A percentile compares a stretch with the other conserved stretches of the same genome.
Evolutionary conservation across 2,888 invertebrate species (phyloP).

Genomic region (Achlya flavicornis): DNA sequence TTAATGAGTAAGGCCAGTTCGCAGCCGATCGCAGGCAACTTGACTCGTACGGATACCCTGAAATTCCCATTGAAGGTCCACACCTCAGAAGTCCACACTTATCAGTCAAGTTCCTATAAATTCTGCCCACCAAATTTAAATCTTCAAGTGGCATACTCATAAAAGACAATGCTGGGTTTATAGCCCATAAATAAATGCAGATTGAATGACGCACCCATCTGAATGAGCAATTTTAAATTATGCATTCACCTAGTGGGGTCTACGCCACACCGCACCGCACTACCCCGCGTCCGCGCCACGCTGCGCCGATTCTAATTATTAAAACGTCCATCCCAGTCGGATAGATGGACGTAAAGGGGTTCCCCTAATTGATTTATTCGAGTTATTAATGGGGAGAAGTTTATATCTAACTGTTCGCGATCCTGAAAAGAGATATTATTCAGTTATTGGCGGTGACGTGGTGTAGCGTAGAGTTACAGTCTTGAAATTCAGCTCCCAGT

Average conservation of each 20-base stretch:
- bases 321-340: not conserved
- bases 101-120: too few species aligned
- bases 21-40: too few species aligned
- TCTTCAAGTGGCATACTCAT: too few species aligned
- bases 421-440: not conserved
- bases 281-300: not conserved
- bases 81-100: too few species aligned
- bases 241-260: not conserved
- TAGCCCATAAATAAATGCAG: not conserved
- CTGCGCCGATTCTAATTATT: not conserved
- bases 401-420: not conserved
- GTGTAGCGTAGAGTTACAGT: not conserved
- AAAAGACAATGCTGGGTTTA: not conserved
- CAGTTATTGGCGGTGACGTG: not conserved
- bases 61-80: too few species aligned
- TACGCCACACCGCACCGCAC: not conserved
- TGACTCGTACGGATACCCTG: too few species aligned
- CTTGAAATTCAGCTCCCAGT: too few species aligned
- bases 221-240: not conserved
- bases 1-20: too few species aligned
- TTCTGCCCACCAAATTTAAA: too few species aligned
- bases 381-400: not conserved
- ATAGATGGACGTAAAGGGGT: slow-evolving; percentile 5
- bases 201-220: not conserved
- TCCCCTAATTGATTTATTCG: not conserved